Evolutionary conservation across 2,888 invertebrate genomes (phyloP), one percentile per base, ranked within the genome.

Genomic region (Caenorhabditis zanzibari): DNA sequence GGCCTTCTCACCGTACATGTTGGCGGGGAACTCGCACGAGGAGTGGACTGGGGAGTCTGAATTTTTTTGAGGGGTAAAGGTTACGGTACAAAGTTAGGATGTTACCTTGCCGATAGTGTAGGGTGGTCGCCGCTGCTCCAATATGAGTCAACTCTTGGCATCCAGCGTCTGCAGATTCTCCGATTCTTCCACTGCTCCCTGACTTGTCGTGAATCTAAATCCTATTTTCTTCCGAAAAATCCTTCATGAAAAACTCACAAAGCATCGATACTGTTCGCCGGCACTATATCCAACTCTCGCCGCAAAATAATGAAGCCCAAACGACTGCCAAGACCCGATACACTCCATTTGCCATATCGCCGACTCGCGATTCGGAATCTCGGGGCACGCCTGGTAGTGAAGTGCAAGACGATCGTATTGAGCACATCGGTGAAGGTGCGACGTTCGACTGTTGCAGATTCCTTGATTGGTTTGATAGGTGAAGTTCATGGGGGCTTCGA

Each of bases 331-430:
- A 10, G 58, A 44, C 7, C 81, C 86, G 56, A 86, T 86, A 58
- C 86, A 86, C 44, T 86, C 86, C 84, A 86, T 82, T 69, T 86
- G 85, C 63, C 84, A 84, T 12, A 86, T 82, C 56, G 81, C 64
- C 19, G 85, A 74, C 49, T 86, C 86, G 44, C 85, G 32, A 49
- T 85, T 84, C 19, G 86, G 86, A 58, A 84, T 82, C 66, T 86
- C 86, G 4, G 86, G 86, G 71, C 86, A 86, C 0, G 86, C 85
- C 47, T 86, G 85, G 72, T 84, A 86, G 35, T 84, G 81, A 24
- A 86, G 64, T 22, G 86, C 69, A 1, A 86, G 63, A 28, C 86
- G 85, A 59, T 86, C 82, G 56, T 80, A 82, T 59, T 86, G 85
- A 10, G 86, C 77, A 75, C 86, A 86, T 66, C 86, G 81, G 56